Evolutionary conservation across 2,888 invertebrate species (phyloP).

Genomic region (Macrophya annulata): DNA sequence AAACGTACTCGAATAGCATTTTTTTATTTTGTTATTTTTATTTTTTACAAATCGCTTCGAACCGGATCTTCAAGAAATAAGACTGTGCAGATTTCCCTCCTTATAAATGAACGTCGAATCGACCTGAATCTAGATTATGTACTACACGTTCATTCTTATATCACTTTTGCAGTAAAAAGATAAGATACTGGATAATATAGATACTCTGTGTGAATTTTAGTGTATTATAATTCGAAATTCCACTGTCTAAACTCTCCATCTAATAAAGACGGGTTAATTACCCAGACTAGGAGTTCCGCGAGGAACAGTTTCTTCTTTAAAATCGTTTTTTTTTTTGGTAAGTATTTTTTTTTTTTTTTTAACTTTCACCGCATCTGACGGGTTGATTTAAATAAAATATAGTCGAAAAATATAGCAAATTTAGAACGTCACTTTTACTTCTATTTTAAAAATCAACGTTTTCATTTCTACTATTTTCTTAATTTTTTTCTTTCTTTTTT

Average conservation of each 20-base stretch:
- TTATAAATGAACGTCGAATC: conserved; percentile 60
- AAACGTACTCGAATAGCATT: neutral
- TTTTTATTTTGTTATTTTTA: neutral
- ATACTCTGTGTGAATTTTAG: neutral
- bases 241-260: neutral
- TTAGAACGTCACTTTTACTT: neutral
- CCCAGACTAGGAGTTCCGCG: neutral
- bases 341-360: neutral
- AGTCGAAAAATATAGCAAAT: neutral
- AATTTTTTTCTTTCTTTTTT: neutral
- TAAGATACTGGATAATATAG: neutral
- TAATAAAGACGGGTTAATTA: neutral
- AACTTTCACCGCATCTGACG: neutral
- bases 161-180: neutral
- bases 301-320: neutral
- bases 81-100: conserved; percentile 68
- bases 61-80: neutral
- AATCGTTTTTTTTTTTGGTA: neutral
- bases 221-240: neutral
- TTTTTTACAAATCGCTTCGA: neutral
- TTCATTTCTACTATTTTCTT: neutral
- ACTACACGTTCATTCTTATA: neutral
- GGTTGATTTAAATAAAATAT: conserved; percentile 10
- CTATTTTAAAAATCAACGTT: neutral
- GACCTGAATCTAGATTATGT: conserved; percentile 62